These are phyloP conservation scores for Mylabris sibirica DNA, from an alignment of 2,888 invertebrate species.

Conservation along the genomic window DNA sequence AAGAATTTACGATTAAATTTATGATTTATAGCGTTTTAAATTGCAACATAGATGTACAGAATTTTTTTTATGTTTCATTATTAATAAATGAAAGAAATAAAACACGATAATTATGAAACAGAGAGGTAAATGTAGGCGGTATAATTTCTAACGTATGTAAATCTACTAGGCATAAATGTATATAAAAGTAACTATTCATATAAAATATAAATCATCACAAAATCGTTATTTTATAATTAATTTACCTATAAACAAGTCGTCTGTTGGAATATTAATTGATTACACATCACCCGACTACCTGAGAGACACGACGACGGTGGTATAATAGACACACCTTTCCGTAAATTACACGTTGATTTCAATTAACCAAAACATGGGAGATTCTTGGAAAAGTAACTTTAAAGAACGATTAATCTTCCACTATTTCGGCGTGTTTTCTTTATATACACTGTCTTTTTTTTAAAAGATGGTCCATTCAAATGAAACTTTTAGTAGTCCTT, in stretches of 20 bases:
- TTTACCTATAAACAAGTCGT: conserved; percentile 4
- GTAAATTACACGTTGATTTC: background rate
- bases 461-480: too few relatives aligned
- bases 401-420: background rate
- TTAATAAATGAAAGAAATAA: background rate
- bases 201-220: conserved; percentile 7
- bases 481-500: too few relatives aligned
- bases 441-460: background rate
- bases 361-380: background rate
- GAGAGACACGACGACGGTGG: background rate
- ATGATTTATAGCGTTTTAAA: conserved; percentile 1
- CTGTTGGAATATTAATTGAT: conserved; percentile 1
- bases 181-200: background rate
- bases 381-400: background rate
- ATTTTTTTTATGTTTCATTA: background rate
- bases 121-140: conserved; percentile 1
- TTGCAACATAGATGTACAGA: background rate
- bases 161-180: background rate
- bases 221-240: background rate
- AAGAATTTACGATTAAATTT: conserved; percentile 3
- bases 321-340: background rate
- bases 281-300: background rate
- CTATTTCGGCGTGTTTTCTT: background rate
- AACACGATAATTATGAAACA: background rate
- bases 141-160: background rate